phyloP scores from a whole-genome alignment of 2,888 invertebrate genomes.

The Eumerus sabulonum region DNA sequence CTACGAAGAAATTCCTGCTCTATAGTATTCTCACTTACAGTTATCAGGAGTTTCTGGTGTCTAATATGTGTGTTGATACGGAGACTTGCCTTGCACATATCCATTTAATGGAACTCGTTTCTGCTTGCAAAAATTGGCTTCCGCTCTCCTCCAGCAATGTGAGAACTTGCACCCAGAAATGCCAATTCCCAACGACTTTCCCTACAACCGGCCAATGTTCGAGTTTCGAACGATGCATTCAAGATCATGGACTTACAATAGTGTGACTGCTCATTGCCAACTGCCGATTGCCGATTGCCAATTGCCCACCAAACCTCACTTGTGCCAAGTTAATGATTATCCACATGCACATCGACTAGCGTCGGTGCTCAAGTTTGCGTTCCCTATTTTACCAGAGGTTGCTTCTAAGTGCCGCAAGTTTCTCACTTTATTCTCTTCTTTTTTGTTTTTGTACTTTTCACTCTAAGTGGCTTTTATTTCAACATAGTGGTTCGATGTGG shows the following conservation, averaged over 20 bases:
- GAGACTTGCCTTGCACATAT: slow-evolving; percentile 58
- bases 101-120: slow-evolving; percentile 64
- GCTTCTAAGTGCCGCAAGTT: slow-evolving; percentile 47
- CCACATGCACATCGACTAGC: slow-evolving; percentile 31
- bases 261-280: slow-evolving; percentile 28
- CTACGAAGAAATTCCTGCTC: slow-evolving; percentile 34
- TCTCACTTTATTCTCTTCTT: slow-evolving; percentile 16
- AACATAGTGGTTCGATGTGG: slow-evolving; percentile 38
- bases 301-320: slow-evolving; percentile 57
- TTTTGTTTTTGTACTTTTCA: slow-evolving; percentile 17
- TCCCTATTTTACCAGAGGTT: slow-evolving; percentile 3
- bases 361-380: no score
- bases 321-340: slow-evolving; percentile 60
- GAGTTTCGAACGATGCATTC: slow-evolving; percentile 56
- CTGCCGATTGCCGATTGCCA: slow-evolving; percentile 33
- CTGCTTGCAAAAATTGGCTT: slow-evolving; percentile 59
- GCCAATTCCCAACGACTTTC: neutral
- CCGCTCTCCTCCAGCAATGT: no score
- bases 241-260: slow-evolving; percentile 60
- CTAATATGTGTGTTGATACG: slow-evolving; percentile 47
- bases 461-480: slow-evolving; percentile 61
- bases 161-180: slow-evolving; percentile 8
- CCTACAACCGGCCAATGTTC: slow-evolving; percentile 24
- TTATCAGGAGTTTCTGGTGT: slow-evolving; percentile 57
- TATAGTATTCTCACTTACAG: slow-evolving; percentile 53